Evolutionary conservation across 2,888 invertebrate species (phyloP), one percentile per base, ranked within the genome.

Genomic region (Abrostola tripartita): DNA sequence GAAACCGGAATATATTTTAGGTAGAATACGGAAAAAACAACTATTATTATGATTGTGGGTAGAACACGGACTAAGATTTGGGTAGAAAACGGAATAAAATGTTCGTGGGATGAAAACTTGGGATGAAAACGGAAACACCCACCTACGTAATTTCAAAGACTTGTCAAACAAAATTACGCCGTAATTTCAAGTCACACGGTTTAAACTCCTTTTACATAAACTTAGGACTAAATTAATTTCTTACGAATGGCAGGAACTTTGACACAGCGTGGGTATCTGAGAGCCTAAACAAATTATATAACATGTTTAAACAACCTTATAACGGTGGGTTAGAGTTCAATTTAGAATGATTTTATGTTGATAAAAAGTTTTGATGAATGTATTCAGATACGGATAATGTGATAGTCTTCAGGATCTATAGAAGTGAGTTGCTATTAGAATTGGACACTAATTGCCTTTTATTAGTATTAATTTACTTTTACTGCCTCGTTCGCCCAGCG

Each of bases 201-300:
- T 37, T 0, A 64, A 56, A 65, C 37, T 44, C 0, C 5, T 37
- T 11, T 40, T 5, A 0, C 10, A 42, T 1, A 36, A 41, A n/a
- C 0, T 52, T 5, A 38, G n/a, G 59, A n/a, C 51, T 58, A 54
- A 60, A 71, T 68, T 62, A 65, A 65, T 66, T 68, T 41, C 60
- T 50, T 57, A 66, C 61, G 8, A 52, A 58, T 50, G 52, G 64
- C 67, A 47, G 67, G 69, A 77, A 77, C 75, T 79, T 77, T 81
- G 74, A 75, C 78, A 75, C 63, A 42, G 59, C 61, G 68, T 74
- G 65, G 76, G 71, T 69, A 56, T 64, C 7, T 6, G 49, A 56
- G 56, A 66, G 68, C 51, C 35, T 65, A 55, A 65, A 65, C 70
- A 70, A 55, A 37, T 12, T 58, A 44, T 1, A 47, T 40, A 41